These are phyloP conservation scores for Ophthalmolycus amberensis DNA, from an alignment of 2,113 vertebrate species.

Conservation along the genomic window DNA sequence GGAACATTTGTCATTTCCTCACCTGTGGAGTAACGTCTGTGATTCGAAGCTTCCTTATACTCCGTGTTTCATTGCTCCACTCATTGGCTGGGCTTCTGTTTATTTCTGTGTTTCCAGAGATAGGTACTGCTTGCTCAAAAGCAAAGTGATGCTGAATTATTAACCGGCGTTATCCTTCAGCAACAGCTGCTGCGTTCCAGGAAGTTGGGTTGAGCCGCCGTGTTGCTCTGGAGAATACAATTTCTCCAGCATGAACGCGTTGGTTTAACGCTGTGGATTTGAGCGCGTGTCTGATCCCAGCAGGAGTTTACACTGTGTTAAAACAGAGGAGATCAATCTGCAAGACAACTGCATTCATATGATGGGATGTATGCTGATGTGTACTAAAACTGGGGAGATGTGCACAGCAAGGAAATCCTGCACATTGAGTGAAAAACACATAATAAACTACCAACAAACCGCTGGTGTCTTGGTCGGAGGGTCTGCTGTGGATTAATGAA, in stretches of 20 bases:
- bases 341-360: background rate
- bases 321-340: background rate
- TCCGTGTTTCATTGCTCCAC: constrained; percentile 8
- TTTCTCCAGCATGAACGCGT: background rate
- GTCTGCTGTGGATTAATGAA: background rate
- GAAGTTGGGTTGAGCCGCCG: constrained; percentile 3
- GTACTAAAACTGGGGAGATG: background rate
- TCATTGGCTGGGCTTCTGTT: background rate
- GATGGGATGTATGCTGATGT: background rate
- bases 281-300: background rate
- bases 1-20: background rate
- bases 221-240: constrained; percentile 4
- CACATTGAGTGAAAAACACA: background rate
- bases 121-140: background rate
- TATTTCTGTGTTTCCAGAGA: background rate
- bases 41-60: background rate
- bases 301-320: background rate
- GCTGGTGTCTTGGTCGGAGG: background rate
- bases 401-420: background rate
- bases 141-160: constrained; percentile 38
- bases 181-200: background rate
- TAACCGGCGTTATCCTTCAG: background rate
- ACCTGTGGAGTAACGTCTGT: background rate
- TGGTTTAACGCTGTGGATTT: background rate
- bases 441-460: background rate